These are phyloP conservation scores for Megalops cyprinoides DNA, from an alignment of 2,797 vertebrate species.

Conservation along the genomic window DNA sequence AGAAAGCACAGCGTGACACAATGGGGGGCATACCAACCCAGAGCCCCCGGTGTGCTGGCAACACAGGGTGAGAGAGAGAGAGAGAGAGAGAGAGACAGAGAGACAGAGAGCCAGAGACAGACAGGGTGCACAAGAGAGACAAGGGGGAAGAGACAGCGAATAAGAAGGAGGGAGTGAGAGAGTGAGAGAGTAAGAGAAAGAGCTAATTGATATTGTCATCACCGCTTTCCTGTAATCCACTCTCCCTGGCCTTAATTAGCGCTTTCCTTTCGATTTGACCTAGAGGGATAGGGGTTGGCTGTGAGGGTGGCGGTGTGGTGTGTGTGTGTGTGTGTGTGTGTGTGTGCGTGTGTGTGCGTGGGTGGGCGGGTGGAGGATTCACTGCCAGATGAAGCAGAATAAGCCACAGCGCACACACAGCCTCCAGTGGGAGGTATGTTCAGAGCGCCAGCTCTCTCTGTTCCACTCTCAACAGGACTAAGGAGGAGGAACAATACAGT, in stretches of 20 bases:
- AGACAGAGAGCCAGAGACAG: not conserved
- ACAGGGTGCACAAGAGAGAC: too few relatives aligned
- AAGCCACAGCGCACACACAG: not conserved
- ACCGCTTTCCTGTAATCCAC: not conserved
- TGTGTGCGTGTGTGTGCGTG: slow-evolving; percentile 23
- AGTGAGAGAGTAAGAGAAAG: slow-evolving; percentile 29
- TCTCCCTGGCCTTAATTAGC: slow-evolving; percentile 26
- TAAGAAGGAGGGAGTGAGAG: not conserved
- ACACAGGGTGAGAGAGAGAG: slow-evolving; percentile 2
- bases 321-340: slow-evolving; percentile 22
- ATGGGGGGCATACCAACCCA: slow-evolving; percentile 7
- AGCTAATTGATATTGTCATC: slow-evolving; percentile 23
- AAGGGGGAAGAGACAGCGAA: not conserved
- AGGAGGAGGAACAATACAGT: not conserved
- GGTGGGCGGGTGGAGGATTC: not conserved
- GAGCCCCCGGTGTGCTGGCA: slow-evolving; percentile 3
- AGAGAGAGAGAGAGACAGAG: not conserved
- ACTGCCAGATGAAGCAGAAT: slow-evolving; percentile 14
- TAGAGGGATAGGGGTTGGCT: not conserved
- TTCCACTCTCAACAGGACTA: not conserved
- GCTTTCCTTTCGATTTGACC: slow-evolving; percentile 30
- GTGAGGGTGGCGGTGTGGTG: slow-evolving; percentile 12
- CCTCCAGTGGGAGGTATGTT: not conserved
- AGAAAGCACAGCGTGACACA: slow-evolving; percentile 11
- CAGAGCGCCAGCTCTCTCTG: not conserved